Conservation (phyloP, 1,140 invertebrate species). For the Caerostris extrusa region DNA sequence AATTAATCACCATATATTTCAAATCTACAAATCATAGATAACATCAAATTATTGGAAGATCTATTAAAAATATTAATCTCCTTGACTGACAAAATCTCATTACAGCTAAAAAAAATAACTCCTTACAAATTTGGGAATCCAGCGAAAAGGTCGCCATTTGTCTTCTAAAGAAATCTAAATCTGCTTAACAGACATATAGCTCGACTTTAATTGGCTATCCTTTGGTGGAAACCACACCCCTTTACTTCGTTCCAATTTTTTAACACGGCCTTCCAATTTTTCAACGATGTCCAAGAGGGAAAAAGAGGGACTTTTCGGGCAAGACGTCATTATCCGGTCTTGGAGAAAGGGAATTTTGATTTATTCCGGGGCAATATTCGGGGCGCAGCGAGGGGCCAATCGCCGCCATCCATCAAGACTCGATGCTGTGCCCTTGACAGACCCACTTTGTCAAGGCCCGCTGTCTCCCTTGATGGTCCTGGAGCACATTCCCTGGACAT, state of each 20-base stretch:
- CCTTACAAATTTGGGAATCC: not conserved
- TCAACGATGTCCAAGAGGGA: not conserved
- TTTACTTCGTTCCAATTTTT: not conserved
- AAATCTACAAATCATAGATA: not conserved
- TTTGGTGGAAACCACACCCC: constrained; percentile 6
- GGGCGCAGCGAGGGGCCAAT: constrained; percentile 5
- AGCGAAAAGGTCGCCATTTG: not conserved
- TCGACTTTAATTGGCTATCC: not conserved
- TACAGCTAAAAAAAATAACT: not conserved
- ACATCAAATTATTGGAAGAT: not conserved
- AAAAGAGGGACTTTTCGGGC: not conserved
- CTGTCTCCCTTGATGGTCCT: too few species aligned
- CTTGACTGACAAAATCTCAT: not conserved
- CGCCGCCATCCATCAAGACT: constrained; percentile 22
- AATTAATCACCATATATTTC: not conserved
- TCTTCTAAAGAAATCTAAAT: too few species aligned
- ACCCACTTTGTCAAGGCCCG: constrained; percentile 10
- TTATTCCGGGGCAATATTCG: constrained; percentile 44
- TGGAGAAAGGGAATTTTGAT: constrained; percentile 25
- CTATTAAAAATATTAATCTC: not conserved
- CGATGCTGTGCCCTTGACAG: constrained; percentile 17
- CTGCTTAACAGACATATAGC: too few species aligned
- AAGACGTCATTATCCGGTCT: constrained; percentile 46
- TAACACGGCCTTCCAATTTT: not conserved
- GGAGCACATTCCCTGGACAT: too few species aligned